Evolutionary conservation across 2,113 vertebrate genomes (phyloP).

Genomic region (Gnathonemus longibarbis): DNA sequence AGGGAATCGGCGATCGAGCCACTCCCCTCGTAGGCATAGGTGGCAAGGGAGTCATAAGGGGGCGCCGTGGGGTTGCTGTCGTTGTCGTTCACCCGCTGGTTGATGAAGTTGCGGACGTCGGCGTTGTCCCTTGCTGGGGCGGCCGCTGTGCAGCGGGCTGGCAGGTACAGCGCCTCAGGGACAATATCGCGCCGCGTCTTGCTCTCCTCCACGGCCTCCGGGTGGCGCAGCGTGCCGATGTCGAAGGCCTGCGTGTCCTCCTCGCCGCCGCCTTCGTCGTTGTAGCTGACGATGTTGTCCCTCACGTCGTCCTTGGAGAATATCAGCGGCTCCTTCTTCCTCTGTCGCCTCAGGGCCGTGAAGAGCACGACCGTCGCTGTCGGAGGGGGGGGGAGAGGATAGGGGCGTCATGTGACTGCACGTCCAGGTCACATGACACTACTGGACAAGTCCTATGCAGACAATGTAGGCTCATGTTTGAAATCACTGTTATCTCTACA

Average conservation of each 20-base stretch:
- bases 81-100: constrained; percentile 83
- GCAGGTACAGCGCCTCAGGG: constrained; percentile 49
- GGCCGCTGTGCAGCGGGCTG: constrained; percentile 19
- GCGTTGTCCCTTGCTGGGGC: constrained; percentile 67
- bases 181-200: constrained; percentile 84
- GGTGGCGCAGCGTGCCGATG: constrained; percentile 82
- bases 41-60: constrained; percentile 89
- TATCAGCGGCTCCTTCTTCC: constrained; percentile 91
- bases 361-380: constrained; percentile 84
- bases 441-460: neutral
- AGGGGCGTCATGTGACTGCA: neutral
- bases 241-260: constrained; percentile 95
- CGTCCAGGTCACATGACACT: neutral
- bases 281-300: constrained; percentile 94
- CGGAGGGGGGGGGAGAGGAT: neutral
- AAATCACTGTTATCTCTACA: neutral
- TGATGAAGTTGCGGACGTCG: constrained; percentile 88
- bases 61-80: constrained; percentile 81
- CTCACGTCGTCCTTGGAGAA: constrained; percentile 92
- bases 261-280: constrained; percentile 90
- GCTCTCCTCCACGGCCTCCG: constrained; percentile 78
- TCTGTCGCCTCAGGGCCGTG: constrained; percentile 75
- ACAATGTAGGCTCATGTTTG: neutral
- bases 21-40: constrained; percentile 85
- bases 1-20: constrained; percentile 86